Conservation (phyloP, 2,797 vertebrate genomes). For the Lindbergichthys nudifrons region DNA sequence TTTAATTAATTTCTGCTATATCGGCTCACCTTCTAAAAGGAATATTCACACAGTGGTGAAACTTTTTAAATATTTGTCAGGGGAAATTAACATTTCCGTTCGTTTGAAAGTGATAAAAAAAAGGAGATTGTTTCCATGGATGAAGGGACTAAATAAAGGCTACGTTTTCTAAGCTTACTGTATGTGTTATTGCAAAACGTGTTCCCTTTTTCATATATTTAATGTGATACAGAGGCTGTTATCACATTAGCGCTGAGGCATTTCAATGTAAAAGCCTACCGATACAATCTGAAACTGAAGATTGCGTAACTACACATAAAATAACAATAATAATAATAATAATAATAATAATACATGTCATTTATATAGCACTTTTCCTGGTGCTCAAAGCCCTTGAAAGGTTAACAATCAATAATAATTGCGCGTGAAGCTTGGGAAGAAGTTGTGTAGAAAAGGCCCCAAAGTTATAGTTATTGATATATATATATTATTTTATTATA, state of each 20-base stretch:
- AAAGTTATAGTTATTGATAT: no score
- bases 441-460: no score
- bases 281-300: not conserved
- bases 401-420: not conserved
- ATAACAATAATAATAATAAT: no score
- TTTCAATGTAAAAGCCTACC: not conserved
- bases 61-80: not conserved
- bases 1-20: not conserved
- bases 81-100: not conserved
- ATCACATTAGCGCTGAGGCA: not conserved
- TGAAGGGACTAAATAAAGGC: not conserved
- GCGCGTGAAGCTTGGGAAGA: no score
- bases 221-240: not conserved
- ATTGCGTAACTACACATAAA: not conserved
- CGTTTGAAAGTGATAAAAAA: not conserved
- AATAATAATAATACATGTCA: no score
- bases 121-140: not conserved
- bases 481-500: no score
- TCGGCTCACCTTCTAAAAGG: constrained; percentile 3
- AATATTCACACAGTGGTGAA: not conserved
- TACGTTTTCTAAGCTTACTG: not conserved
- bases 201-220: not conserved
- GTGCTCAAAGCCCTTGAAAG: not conserved
- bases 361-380: no score
- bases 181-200: not conserved